A percentile compares a stretch with the other conserved stretches of the same genome.
Conservation (phyloP, 2,888 invertebrate species). For the Mythimna impura region DNA sequence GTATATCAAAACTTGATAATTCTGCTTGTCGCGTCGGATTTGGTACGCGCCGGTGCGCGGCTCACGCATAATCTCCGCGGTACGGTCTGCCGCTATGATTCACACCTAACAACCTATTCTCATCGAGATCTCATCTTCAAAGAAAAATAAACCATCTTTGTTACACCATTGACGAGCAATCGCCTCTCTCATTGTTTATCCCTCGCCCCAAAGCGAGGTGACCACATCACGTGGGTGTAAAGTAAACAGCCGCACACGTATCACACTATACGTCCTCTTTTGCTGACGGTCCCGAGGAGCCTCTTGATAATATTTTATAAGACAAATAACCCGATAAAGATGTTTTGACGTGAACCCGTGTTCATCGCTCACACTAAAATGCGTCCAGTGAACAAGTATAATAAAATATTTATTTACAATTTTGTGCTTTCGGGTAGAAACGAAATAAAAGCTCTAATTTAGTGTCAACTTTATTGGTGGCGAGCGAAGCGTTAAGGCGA, state of each 20-base stretch:
- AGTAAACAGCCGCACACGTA: slow-evolving; percentile 88
- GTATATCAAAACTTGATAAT: slow-evolving; percentile 85
- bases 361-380: slow-evolving; percentile 90
- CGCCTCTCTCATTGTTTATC: slow-evolving; percentile 89
- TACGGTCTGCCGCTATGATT: slow-evolving; percentile 82
- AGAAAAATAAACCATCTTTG: slow-evolving; percentile 88
- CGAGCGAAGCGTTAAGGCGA: slow-evolving; percentile 87
- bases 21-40: slow-evolving; percentile 85
- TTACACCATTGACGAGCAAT: slow-evolving; percentile 87
- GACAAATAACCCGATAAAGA: slow-evolving; percentile 91
- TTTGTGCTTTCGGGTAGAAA: slow-evolving; percentile 83
- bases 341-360: slow-evolving; percentile 91
- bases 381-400: slow-evolving; percentile 88
- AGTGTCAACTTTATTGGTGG: slow-evolving; percentile 89
- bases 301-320: slow-evolving; percentile 91
- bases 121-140: slow-evolving; percentile 82
- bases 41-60: slow-evolving; percentile 80
- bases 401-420: slow-evolving; percentile 89
- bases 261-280: slow-evolving; percentile 88
- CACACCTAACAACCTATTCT: slow-evolving; percentile 82
- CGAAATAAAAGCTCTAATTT: slow-evolving; percentile 87
- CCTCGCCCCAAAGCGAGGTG: slow-evolving; percentile 85
- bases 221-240: slow-evolving; percentile 88
- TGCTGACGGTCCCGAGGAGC: slow-evolving; percentile 89
- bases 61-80: slow-evolving; percentile 81